phyloP scores from a whole-genome alignment of 1,140 invertebrate genomes.

The Diachasmimorpha longicaudata region DNA sequence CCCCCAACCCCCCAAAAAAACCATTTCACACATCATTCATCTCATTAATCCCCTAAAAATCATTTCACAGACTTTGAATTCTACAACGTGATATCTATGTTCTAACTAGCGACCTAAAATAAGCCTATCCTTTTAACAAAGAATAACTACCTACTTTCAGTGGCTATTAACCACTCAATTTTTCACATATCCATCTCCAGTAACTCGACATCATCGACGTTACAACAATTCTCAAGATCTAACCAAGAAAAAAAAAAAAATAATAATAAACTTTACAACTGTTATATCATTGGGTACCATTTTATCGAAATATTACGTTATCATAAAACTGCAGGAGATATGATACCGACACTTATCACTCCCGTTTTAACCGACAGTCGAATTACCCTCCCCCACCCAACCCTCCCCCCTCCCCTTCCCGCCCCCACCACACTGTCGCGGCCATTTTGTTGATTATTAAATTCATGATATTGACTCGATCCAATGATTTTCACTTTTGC shows the following conservation, averaged over 20 bases:
- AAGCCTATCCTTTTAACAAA: constrained; percentile 16
- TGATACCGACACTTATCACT: constrained; percentile 40
- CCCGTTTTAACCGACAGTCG: neutral
- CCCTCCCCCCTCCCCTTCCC: constrained; percentile 34
- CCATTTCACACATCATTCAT: neutral
- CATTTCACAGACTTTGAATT: constrained; percentile 38
- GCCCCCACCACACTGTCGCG: constrained; percentile 46
- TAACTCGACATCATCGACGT: neutral
- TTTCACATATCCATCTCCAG: neutral
- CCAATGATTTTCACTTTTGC: constrained; percentile 14
- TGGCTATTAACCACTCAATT: neutral
- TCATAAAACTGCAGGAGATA: neutral
- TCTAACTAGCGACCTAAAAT: constrained; percentile 31
- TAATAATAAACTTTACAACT: no score
- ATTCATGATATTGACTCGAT: constrained; percentile 12
- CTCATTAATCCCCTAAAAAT: neutral
- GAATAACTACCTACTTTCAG: constrained; percentile 27
- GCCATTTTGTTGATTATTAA: constrained; percentile 39
- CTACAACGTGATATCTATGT: constrained; percentile 58
- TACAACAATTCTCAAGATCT: neutral
- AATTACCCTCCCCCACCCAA: neutral
- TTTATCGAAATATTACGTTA: neutral
- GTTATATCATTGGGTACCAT: constrained; percentile 24
- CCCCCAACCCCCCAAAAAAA: no score
- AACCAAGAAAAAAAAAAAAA: constrained; percentile 32